A percentile compares a stretch with the other conserved stretches of the same genome.
Evolutionary conservation across 2,113 vertebrate species (phyloP).

Genomic region (Gobio gobio): DNA sequence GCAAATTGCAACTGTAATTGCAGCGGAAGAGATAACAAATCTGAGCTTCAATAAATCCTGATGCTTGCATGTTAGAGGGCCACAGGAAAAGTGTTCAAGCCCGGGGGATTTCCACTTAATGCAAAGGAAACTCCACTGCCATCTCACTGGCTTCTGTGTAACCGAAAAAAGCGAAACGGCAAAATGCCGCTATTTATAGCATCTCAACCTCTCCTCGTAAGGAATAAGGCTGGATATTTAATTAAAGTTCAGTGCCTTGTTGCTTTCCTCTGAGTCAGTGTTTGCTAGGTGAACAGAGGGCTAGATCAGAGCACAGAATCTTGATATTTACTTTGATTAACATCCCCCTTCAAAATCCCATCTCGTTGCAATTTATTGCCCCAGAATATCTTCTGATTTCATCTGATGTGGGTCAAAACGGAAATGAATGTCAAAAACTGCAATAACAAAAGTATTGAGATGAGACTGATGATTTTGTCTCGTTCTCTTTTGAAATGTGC

Average conservation of each 20-base stretch:
- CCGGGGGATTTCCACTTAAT: conserved; percentile 21
- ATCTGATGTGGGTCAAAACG: conserved; percentile 28
- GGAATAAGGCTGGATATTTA: conserved; percentile 54
- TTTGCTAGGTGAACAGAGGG: conserved; percentile 45
- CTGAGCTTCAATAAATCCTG: conserved; percentile 26
- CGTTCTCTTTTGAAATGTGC: conserved; percentile 21
- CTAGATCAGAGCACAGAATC: conserved; percentile 52
- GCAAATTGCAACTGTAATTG: conserved; percentile 36
- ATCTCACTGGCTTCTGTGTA: neutral
- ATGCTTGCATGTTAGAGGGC: conserved; percentile 33
- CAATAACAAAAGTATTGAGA: conserved; percentile 24
- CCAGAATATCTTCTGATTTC: conserved; percentile 36
- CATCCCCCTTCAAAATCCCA: conserved; percentile 25
- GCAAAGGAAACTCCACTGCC: conserved; percentile 10
- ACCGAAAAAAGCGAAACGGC: neutral
- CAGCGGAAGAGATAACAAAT: conserved; percentile 47
- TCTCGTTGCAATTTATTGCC: conserved; percentile 26
- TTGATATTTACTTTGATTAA: conserved; percentile 58
- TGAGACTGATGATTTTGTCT: conserved; percentile 11
- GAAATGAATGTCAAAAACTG: conserved; percentile 44
- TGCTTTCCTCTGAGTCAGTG: conserved; percentile 24
- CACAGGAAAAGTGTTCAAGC: conserved; percentile 17
- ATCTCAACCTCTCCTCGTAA: conserved; percentile 25
- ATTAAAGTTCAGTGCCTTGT: conserved; percentile 46
- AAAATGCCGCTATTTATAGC: conserved; percentile 44